A percentile compares a stretch with the other conserved stretches of the same genome.
Conservation (phyloP, 2,113 vertebrate genomes). For the Nothocercus nigrocapillus region DNA sequence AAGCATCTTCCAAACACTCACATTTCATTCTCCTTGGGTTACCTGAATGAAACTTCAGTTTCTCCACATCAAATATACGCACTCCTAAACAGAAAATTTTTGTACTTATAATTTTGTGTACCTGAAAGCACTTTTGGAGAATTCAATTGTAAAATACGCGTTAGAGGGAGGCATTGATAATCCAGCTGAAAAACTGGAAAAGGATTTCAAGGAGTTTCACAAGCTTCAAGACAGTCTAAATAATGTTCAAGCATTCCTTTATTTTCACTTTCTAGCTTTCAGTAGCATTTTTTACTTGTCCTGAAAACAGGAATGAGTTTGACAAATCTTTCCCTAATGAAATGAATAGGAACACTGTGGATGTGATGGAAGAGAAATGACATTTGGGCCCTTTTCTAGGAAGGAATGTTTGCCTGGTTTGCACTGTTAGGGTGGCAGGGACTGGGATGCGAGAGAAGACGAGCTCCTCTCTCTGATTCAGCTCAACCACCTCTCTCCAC, state of each 20-base stretch:
- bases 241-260: neutral
- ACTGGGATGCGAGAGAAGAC: neutral
- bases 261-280: neutral
- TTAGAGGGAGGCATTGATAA: neutral
- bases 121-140: slow-evolving; percentile 15
- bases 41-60: neutral
- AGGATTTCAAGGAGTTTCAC: neutral
- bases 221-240: neutral
- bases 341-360: neutral
- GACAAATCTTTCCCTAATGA: neutral
- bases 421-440: neutral
- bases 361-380: neutral
- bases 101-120: neutral
- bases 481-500: neutral
- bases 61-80: neutral
- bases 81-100: neutral
- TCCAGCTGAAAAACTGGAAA: neutral
- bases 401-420: neutral
- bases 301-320: neutral
- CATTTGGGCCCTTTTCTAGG: neutral
- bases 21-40: neutral
- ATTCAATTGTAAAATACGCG: neutral
- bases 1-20: neutral
- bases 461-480: neutral
- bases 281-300: neutral